Conservation (phyloP, 2,113 vertebrate genomes). For the Hyperoodon ampullatus region DNA sequence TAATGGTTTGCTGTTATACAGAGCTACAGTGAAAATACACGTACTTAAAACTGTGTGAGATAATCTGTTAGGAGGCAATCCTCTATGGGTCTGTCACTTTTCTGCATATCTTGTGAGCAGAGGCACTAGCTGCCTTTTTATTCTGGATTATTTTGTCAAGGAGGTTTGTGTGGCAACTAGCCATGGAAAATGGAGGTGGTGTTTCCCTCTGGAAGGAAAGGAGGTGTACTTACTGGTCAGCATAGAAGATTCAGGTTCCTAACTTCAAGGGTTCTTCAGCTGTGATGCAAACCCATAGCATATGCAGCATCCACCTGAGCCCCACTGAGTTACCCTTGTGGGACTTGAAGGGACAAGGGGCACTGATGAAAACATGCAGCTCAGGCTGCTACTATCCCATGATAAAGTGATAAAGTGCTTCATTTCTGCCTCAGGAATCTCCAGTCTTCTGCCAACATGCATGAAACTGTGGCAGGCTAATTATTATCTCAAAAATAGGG, state of each 20-base stretch:
- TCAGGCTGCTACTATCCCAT: fast-evolving
- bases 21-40: background rate
- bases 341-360: too few relatives aligned
- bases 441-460: background rate
- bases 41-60: background rate
- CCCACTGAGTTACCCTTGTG: background rate
- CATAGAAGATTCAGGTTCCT: background rate
- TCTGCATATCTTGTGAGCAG: background rate
- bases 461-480: background rate
- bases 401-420: background rate
- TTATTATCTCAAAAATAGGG: background rate
- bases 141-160: background rate
- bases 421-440: background rate
- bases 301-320: fast-evolving
- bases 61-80: background rate
- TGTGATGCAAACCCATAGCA: background rate
- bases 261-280: background rate
- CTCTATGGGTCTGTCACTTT: background rate
- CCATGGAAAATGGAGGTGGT: background rate
- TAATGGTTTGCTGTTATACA: background rate
- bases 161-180: background rate
- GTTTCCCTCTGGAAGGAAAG: background rate
- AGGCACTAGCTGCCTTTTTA: background rate
- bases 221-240: background rate
- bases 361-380: background rate